These are phyloP conservation scores for Hesperophylax magnus DNA, from an alignment of 1,140 invertebrate species.

Conservation along the genomic window DNA sequence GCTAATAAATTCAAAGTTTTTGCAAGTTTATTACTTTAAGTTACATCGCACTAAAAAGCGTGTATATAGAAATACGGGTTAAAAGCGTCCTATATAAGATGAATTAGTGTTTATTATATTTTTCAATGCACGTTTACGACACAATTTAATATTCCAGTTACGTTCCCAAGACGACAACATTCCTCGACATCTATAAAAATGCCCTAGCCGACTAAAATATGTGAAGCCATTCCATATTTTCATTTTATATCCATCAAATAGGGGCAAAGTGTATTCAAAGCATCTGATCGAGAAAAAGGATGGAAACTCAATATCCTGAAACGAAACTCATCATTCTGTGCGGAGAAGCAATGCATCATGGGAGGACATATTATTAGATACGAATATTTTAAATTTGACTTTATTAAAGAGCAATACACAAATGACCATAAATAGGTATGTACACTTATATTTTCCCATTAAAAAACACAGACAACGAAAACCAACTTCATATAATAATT, in stretches of 20 bases:
- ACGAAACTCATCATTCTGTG: constrained; percentile 28
- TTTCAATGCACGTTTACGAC: constrained; percentile 20
- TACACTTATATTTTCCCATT: too few species aligned
- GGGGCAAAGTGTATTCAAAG: constrained; percentile 13
- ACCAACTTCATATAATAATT: too few species aligned
- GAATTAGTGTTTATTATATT: background rate
- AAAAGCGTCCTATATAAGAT: background rate
- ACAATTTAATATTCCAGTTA: constrained; percentile 17
- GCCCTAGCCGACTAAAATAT: constrained; percentile 9
- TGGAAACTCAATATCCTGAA: constrained; percentile 53
- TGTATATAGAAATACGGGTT: background rate
- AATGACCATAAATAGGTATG: too few species aligned
- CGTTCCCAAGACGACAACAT: constrained; percentile 27
- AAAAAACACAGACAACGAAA: too few species aligned
- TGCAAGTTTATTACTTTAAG: background rate
- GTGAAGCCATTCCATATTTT: constrained; percentile 16
- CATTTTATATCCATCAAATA: constrained; percentile 32
- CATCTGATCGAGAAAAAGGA: constrained; percentile 35
- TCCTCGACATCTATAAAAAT: constrained; percentile 18
- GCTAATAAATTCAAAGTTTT: background rate
- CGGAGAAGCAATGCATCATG: background rate
- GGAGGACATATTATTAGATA: too few species aligned
- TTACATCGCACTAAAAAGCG: background rate
- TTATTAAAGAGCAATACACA: too few species aligned
- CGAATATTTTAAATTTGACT: too few species aligned